Base-by-base conservation (phyloP, 92 coral and sea anemone genomes). In the Phenganax marumi region DNA sequence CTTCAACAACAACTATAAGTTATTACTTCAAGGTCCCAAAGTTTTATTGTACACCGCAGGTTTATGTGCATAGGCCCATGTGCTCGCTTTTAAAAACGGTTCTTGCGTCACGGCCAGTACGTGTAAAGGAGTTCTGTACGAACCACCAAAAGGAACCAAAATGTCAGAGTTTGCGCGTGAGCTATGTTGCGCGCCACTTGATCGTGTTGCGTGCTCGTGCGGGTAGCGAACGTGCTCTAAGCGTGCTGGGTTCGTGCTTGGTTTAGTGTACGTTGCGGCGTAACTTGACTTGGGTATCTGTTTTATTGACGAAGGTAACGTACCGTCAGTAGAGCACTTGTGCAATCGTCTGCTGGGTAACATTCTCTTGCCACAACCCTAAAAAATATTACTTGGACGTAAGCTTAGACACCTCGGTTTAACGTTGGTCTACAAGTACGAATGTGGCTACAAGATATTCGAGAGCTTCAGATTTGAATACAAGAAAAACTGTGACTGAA, bases 281-380 rank as follows among this genome's bases (percentile, higher is more conserved):
- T 92, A 95, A 80, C 91, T 89, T 52, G 98, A 90, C 10, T 82
- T 84, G 0, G 85, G 89, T 57, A 87, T 85, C 51, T 84, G 82
- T 8, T 75, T 69, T 77, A 89, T 68, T 8, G 77, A 53, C 93
- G 91, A 91, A 8, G 97, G 88, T 16, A 92, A 90, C 70, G 90
- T 81, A 22, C 48, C 72, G 84, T 94, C 90, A 57, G 85, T 88
- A 9, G 97, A 92, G 79, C 90, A 95, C 70, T 95, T 93, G 72
- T 95, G 43, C 43, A 33, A 91, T 47, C 91, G 88, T 66, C 89
- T 85, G 62, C 89, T 93, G 5, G 92, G 91, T 23, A 86, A 73
- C 50, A 81, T 87, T 76, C 86, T 88, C 81, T 89, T 89, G 6
- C 98, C 98, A 70, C 91, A 91, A 17, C 97, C 98, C 98, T 95